Evolutionary conservation across 2,797 vertebrate genomes (phyloP), one percentile per base, ranked within the genome.

Genomic region (Hydrophis major): DNA sequence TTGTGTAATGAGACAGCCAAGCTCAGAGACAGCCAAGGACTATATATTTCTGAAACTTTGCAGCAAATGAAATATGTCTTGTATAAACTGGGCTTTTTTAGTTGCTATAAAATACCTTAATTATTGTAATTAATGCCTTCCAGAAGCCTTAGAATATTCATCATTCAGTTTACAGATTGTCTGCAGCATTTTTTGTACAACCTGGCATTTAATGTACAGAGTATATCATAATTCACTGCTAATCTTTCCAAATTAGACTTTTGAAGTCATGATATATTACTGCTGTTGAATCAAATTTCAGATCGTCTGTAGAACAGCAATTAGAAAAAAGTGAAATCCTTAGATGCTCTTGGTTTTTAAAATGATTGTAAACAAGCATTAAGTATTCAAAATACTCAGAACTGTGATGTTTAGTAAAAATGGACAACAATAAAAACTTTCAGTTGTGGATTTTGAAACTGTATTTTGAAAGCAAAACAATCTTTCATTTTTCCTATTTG

Each of bases 101-200:
- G 18, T 91, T 95, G 87, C 86, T 93, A 83, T 96, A 96, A 96
- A 96, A 69, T 55, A 91, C 60, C 94, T 61, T 96, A 96, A 97
- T 97, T 97, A 96, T 94, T 96, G 55, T 94, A 97, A 97, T 97
- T 97, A 97, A 96, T 97, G 92, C 93, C 95, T 95, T 96, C 92
- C 87, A 57, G 94, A 96, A 97, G 92, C 93, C 93, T 53, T 95
- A 94, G 96, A 95, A 96, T 96, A 95, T 94, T 97, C 96, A 97
- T 96, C 96, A 96, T 97, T 94, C 94, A 96, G 92, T 92, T 96
- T 97, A 92, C 95, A 96, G 93, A 94, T 93, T 96, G 92, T 94
- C 92, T 95, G 89, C 95, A 96, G 94, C 90, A 94, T 97, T 97
- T 96, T 90, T 96, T 96, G 55, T 89, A 89, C 90, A 95, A 95